Base-by-base conservation (phyloP, 2,113 vertebrate species). In the Maylandia zebra region DNA sequence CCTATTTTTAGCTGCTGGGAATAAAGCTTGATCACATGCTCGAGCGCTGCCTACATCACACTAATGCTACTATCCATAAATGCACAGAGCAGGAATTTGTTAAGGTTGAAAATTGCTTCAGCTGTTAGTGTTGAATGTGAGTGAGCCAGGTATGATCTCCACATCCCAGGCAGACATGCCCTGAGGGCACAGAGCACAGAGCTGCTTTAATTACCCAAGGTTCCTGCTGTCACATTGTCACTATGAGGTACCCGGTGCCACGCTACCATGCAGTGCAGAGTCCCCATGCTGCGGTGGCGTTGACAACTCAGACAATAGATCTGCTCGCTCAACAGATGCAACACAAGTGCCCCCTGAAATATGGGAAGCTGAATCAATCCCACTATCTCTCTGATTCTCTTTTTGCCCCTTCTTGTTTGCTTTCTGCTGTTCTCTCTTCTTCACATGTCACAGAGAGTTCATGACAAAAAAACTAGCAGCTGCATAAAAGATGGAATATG, bases 191-290 rank as follows among this genome's bases (percentile, higher is more conserved):
- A 87, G 90, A 93, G 93, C 92, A 88, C 88, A 94, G 91, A 89
- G 92, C 88, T 87, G 90, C 95, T 93, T 95, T 96, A 97, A 97
- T 96, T 97, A 96, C 94, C 95, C 93, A 91, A 87, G 86, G 90
- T 95, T 94, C 92, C 92, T 94, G 95, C 94, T 96, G 95, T 94
- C 95, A 93, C 87, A 59, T 85, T 93, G 94, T 95, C 93, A 94
- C 86, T 38, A 81, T 43, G 84, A 87, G 85, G 89, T 91, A 83
- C 89, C 78, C 81, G 30, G 82, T 90, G 86, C 91, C 90, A 89
- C 22, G 50, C 81, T 84, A 90, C 80, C 78, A 48, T 86, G 61
- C 74, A 12, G 66, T 43, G 93, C 90, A 5, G 91, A 89, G 76
- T 89, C 69, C 91, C 83, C 50, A 83, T 79, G 80, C 84, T 80